Conservation (phyloP, 2,113 vertebrate genomes). For the Eptatretus burgeri region DNA sequence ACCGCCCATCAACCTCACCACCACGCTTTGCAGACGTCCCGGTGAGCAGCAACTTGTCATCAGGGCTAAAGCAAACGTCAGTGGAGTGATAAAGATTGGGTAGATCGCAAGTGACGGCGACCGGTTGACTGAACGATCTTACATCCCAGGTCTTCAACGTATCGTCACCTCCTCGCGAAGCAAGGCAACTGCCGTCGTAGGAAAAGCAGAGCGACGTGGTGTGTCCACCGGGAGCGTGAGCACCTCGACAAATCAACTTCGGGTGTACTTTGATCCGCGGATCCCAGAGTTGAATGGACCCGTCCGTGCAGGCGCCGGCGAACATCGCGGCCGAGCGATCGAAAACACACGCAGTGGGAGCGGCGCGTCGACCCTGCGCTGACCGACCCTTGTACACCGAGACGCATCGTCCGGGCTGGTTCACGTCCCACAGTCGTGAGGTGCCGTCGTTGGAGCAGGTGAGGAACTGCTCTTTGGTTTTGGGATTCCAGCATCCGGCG, state of each 20-base stretch:
- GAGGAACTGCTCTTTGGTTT: slow-evolving; percentile 88
- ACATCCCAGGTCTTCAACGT: slow-evolving; percentile 82
- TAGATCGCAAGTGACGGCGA: slow-evolving; percentile 37
- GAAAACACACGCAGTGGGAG: slow-evolving; percentile 57
- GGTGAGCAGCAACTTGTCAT: slow-evolving; percentile 61
- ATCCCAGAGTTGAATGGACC: slow-evolving; percentile 92
- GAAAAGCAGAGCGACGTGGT: slow-evolving; percentile 58
- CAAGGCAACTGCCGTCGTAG: slow-evolving; percentile 48
- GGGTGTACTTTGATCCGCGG: too few species aligned
- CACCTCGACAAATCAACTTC: slow-evolving; percentile 30
- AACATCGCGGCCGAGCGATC: slow-evolving; percentile 68
- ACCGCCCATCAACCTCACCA: slow-evolving; percentile 44
- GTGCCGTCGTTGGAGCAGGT: slow-evolving; percentile 94
- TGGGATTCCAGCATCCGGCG: slow-evolving; percentile 80
- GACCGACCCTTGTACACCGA: slow-evolving; percentile 59
- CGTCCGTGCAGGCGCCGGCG: slow-evolving; percentile 71
- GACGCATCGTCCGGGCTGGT: slow-evolving; percentile 64
- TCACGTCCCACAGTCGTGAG: slow-evolving; percentile 70
- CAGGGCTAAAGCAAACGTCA: slow-evolving; percentile 86
- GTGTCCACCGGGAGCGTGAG: slow-evolving; percentile 44
- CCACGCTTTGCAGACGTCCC: slow-evolving; percentile 54
- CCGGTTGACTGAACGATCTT: slow-evolving; percentile 61
- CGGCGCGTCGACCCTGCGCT: slow-evolving; percentile 53
- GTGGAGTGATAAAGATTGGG: slow-evolving; percentile 63
- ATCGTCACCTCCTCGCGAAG: slow-evolving; percentile 87